Evolutionary conservation across 1,140 invertebrate species (phyloP), one percentile per base, ranked within the genome.

Genomic region (Paramacrobiotus metropolitanus): DNA sequence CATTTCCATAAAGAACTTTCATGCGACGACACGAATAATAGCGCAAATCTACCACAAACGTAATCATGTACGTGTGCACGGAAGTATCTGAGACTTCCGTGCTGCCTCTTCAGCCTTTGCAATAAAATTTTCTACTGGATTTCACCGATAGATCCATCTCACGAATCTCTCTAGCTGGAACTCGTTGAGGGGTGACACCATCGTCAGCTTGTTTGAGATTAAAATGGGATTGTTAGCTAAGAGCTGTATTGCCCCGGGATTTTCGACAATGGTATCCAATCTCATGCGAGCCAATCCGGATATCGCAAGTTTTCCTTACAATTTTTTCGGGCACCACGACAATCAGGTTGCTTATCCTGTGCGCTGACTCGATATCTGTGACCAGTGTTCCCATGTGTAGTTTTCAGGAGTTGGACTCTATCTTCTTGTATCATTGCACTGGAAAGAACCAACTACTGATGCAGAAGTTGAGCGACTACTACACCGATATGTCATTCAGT

Each of bases 1-100:
- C 62, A 97, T 97, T 72, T 95, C 92, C 62, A 96, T 98, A 68
- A 98, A 98, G 79, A 98, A 98, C 77, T 79, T 74, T 67, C 76
- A 75, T 62, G 73, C 77, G 30, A 74, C 79, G 59, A 78, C 78
- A 65, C 62, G 74, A 40, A 73, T 77, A 24, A 80, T 80, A 62
- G 75, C 80, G n/a, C 78, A 80, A 65, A 68, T 80, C 3, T 71
- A 80, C 68, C 78, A 80, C 64, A 80, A 80, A 66, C 77, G 79
- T 62, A 80, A 80, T 66, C 80, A 80, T 31, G n/a, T 34, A 2
- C 28, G n/a, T 63, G 2, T 30, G n/a, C 20, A n/a, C n/a, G n/a
- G n/a, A n/a, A n/a, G n/a, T n/a, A n/a, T n/a, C n/a, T n/a, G n/a
- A n/a, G n/a, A n/a, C n/a, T n/a, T n/a, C n/a, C n/a, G n/a, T n/a